These are phyloP conservation scores for Tyrannus savana DNA, from an alignment of 2,113 vertebrate species.

Conservation along the genomic window DNA sequence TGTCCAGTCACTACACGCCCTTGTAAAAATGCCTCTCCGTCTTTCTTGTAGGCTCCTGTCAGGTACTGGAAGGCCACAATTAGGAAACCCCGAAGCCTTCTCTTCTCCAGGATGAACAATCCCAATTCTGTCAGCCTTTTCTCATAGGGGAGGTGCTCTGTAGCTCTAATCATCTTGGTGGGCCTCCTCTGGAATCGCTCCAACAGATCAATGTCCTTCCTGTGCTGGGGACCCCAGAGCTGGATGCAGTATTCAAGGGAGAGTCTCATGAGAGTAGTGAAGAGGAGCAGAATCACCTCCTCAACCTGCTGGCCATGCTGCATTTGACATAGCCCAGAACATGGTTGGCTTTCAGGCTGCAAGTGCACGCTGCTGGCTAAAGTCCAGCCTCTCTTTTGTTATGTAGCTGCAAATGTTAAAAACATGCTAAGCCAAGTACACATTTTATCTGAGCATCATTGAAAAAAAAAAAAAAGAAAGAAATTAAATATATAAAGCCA, in stretches of 20 bases:
- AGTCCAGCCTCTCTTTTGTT: background rate
- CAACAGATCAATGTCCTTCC: background rate
- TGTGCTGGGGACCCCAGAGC: background rate
- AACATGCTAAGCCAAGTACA: background rate
- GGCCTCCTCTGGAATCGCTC: background rate
- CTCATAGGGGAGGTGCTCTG: background rate
- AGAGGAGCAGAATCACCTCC: background rate
- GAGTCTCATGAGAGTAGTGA: background rate
- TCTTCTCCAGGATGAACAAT: background rate
- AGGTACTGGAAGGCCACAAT: background rate
- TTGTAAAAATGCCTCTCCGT: background rate
- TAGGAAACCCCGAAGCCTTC: background rate
- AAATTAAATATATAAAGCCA: background rate
- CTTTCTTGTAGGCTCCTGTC: background rate
- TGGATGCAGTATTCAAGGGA: background rate
- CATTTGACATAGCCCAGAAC: background rate
- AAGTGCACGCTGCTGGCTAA: background rate
- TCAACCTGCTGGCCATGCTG: accelerated
- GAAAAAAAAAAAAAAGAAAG: background rate
- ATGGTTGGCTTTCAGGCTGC: background rate
- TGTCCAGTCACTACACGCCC: background rate
- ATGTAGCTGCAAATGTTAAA: background rate
- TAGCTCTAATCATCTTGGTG: background rate
- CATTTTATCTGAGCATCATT: background rate
- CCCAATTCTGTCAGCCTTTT: background rate